Conservation (phyloP, 2,888 invertebrate genomes). For the Eilema sororculum region DNA sequence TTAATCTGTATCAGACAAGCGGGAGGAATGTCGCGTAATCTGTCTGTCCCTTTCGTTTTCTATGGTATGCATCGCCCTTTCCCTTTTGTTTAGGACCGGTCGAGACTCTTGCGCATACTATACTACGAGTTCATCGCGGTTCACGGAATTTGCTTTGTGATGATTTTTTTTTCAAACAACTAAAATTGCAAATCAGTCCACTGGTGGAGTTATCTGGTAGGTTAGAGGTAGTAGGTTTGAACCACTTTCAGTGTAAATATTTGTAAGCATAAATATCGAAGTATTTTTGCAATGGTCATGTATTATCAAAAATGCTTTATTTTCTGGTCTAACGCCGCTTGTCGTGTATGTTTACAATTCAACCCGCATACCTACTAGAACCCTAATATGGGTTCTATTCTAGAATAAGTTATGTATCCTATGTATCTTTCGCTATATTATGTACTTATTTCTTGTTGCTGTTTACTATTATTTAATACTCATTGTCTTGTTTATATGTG, state of each 20-base stretch:
- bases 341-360: too few species aligned
- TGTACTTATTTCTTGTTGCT: too few species aligned
- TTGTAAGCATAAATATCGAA: too few species aligned
- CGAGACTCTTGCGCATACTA: conserved; percentile 36
- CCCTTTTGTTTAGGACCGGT: conserved; percentile 61
- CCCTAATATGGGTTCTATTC: background rate
- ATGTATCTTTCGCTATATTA: too few species aligned
- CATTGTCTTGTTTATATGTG: too few species aligned
- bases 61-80: conserved; percentile 56
- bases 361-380: too few species aligned
- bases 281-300: too few species aligned
- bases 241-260: background rate
- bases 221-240: background rate
- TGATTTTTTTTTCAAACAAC: too few species aligned
- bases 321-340: too few species aligned
- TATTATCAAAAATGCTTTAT: too few species aligned
- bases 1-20: conserved; percentile 33
- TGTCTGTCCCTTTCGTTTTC: conserved; percentile 60
- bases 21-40: conserved; percentile 34
- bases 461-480: too few species aligned
- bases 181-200: background rate
- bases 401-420: too few species aligned
- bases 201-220: background rate
- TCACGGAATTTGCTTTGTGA: background rate
- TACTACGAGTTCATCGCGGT: conserved; percentile 16